A percentile compares a stretch with the other conserved stretches of the same genome.
phyloP scores from a whole-genome alignment of 1,140 invertebrate genomes.

The Pristionchus pacificus region DNA sequence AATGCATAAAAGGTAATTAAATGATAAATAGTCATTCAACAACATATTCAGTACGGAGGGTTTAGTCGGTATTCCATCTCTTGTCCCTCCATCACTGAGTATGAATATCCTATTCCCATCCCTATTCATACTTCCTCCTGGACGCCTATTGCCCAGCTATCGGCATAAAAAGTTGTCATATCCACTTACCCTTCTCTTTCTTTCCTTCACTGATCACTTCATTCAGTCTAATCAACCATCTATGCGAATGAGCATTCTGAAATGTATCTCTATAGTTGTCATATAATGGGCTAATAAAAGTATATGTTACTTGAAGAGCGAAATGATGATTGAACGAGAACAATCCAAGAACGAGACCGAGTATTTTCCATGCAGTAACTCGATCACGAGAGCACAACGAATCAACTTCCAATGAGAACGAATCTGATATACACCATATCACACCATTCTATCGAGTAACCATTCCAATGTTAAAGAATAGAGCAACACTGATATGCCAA shows the following conservation, averaged over 20 bases:
- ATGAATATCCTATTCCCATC: slow-evolving; percentile 4
- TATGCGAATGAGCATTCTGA: neutral
- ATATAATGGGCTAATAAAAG: neutral
- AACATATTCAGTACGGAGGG: neutral
- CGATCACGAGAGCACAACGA: neutral
- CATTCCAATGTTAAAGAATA: too few species aligned
- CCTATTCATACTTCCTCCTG: slow-evolving; percentile 19
- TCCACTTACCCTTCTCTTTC: neutral
- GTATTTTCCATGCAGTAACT: slow-evolving; percentile 12
- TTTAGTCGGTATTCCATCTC: neutral
- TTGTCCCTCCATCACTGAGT: neutral
- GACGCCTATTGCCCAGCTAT: too few species aligned
- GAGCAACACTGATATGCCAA: neutral
- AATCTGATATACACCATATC: slow-evolving; percentile 6
- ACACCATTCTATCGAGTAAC: slow-evolving; percentile 1
- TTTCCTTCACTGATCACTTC: neutral
- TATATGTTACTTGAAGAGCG: slow-evolving; percentile 8
- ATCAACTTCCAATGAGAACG: neutral
- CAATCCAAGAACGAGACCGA: slow-evolving; percentile 16
- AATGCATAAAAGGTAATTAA: neutral
- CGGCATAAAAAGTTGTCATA: too few species aligned
- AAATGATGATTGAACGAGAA: slow-evolving; percentile 13
- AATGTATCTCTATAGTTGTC: neutral
- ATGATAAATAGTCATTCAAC: slow-evolving; percentile 8
- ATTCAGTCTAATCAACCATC: neutral